phyloP scores from a whole-genome alignment of 2,113 vertebrate species.

The Perccottus glenii region DNA sequence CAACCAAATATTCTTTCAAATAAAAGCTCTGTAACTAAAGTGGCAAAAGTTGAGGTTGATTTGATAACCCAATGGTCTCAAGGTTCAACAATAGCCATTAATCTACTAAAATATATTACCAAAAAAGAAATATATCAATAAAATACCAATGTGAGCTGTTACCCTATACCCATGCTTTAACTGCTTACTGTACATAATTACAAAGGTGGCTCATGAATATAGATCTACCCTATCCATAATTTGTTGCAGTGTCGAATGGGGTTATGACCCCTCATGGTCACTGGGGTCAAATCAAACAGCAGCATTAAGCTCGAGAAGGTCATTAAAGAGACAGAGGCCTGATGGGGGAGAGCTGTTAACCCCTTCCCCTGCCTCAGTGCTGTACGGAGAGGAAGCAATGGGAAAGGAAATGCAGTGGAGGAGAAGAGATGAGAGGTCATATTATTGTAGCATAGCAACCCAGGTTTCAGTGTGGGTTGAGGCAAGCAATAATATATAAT shows the following conservation, averaged over 20 bases:
- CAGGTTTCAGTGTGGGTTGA: slow-evolving; percentile 79
- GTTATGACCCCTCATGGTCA: slow-evolving; percentile 67
- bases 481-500: slow-evolving; percentile 77
- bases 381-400: slow-evolving; percentile 50
- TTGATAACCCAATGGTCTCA: too few species aligned
- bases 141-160: not conserved
- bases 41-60: too few species aligned
- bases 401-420: slow-evolving; percentile 68
- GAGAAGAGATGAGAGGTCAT: slow-evolving; percentile 75
- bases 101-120: not conserved
- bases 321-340: slow-evolving; percentile 68
- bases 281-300: slow-evolving; percentile 71
- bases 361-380: slow-evolving; percentile 61
- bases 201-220: slow-evolving; percentile 18
- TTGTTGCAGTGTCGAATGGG: slow-evolving; percentile 72
- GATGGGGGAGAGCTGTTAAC: slow-evolving; percentile 61
- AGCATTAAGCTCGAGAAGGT: slow-evolving; percentile 58
- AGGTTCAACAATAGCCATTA: not conserved
- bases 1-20: too few species aligned
- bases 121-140: not conserved
- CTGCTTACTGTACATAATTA: slow-evolving; percentile 19
- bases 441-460: slow-evolving; percentile 80
- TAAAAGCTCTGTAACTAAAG: too few species aligned
- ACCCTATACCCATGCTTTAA: not conserved
- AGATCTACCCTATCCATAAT: slow-evolving; percentile 58